Evolutionary conservation across 2,888 invertebrate species (phyloP), one percentile per base, ranked within the genome.

Genomic region (Lasioglossum figueresi): DNA sequence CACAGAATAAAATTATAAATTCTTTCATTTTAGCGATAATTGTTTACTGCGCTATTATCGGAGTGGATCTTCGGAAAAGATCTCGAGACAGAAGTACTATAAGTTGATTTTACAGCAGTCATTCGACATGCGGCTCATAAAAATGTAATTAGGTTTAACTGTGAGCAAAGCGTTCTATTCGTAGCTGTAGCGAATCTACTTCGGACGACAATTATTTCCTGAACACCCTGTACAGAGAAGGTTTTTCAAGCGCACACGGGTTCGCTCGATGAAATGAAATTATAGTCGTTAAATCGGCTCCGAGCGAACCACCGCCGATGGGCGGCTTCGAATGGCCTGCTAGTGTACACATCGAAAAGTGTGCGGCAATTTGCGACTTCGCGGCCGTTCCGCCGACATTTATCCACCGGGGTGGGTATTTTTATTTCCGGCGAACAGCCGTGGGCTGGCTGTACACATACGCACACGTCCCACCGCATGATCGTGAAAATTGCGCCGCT

Each of bases 221-320:
- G 59, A n/a, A 27, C 27, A 27, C 59, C 27, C 59, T 16, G n/a
- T 23, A 14, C 40, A 10, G 27, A 19, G 14, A 27, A 23, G 34
- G 45, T 71, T 59, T 27, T 37, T 19, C 23, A 19, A 56, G 37
- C 75, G 16, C 27, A n/a, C 63, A 23, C 73, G 1, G 75, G 45
- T 66, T 14, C 79, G 45, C 76, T 40, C n/a, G n/a, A 16, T 40
- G 31, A 43, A 43, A 76, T 73, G 45, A 68, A 86, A 81, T 86
- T 86, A 86, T 77, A 82, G 78, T 76, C 31, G 71, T 78, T 81
- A 86, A 86, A 80, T 86, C 76, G 37, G 40, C 27, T 40, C 12
- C 56, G 45, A 43, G 76, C 40, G 59, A 63, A 72, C 27, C 45
- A 27, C 52, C 19, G 12, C 76, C 73, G 76, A 70, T n/a, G 52